These are phyloP conservation scores for Meriones psammophilus DNA, from an alignment of 2,797 vertebrate genomes.

Conservation along the genomic window DNA sequence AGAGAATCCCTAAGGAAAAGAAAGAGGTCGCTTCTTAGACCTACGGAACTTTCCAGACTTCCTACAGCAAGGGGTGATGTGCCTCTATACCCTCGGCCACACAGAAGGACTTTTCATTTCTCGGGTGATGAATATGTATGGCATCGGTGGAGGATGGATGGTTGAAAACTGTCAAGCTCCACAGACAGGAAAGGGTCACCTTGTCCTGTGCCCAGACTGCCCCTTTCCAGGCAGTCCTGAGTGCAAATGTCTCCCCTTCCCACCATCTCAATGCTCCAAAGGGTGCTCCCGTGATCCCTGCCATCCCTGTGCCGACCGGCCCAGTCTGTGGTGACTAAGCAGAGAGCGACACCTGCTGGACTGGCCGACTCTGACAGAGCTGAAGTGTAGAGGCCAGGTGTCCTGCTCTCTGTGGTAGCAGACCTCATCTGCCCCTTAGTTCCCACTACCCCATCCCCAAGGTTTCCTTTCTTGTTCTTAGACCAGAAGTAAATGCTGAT, in stretches of 20 bases:
- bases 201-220: not conserved
- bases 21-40: not conserved
- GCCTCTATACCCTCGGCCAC: not conserved
- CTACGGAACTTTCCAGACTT: slow-evolving; percentile 17
- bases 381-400: not conserved
- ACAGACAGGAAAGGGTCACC: not conserved
- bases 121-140: not conserved
- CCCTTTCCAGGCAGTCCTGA: not conserved
- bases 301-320: not conserved
- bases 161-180: not conserved
- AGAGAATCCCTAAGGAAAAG: slow-evolving; percentile 10
- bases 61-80: not conserved
- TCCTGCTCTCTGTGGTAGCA: not conserved
- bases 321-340: not conserved
- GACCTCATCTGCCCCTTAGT: not conserved
- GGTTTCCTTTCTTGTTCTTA: not conserved
- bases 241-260: not conserved
- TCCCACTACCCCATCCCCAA: not conserved
- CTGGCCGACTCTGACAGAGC: rapidly evolving
- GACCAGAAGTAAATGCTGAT: not conserved
- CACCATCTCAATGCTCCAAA: not conserved
- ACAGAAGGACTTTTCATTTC: not conserved
- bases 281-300: not conserved
- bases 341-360: slow-evolving; percentile 58
- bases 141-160: not conserved